Evolutionary conservation across 2,113 vertebrate genomes (phyloP), one percentile per base, ranked within the genome.

Genomic region (Nothoprocta perdicaria): DNA sequence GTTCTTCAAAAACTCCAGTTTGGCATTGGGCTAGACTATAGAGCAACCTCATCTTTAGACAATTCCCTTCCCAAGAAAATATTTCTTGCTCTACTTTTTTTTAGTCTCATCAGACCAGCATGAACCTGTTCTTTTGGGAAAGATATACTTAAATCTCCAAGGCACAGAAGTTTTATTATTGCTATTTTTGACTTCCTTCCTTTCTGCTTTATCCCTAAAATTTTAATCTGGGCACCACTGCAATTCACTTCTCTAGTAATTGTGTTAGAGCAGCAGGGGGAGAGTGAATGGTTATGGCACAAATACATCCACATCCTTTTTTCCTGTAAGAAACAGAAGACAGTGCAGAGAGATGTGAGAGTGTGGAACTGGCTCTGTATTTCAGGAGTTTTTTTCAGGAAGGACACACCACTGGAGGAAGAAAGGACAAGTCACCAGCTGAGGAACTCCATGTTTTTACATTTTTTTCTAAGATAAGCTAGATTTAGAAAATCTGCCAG

Each of bases 401-500:
- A 80, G 45, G 50, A 74, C 41, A 85, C 84, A 84, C 38, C 53
- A 41, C 35, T n/a, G 22, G 3, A 83, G 50, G 48, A 61, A 63
- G 78, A 86, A 93, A 93, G 53, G 68, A 80, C 43, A 81, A 82
- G 58, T 26, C 0, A 1, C 12, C 72, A 76, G 45, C 78, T 92
- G 66, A n/a, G 15, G 67, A 45, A 86, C 61, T 84, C 41, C 50
- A 14, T 77, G 35, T 87, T 86, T 92, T 31, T 35, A 63, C n/a
- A 38, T 66, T 29, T 74, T 92, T 55, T 43, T 43, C 81, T 74
- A 74, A 82, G 41, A 45, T 82, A 66, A 92, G 78, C 45, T 74
- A 62, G 78, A 8, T 38, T 89, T 86, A 87, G 92, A 92, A 82
- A 57, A 6, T 12, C 81, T 82, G 80, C 83, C 93, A 95, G 84